Base-by-base conservation (phyloP, 1,140 invertebrate genomes). In the Kradibia gibbosae region DNA sequence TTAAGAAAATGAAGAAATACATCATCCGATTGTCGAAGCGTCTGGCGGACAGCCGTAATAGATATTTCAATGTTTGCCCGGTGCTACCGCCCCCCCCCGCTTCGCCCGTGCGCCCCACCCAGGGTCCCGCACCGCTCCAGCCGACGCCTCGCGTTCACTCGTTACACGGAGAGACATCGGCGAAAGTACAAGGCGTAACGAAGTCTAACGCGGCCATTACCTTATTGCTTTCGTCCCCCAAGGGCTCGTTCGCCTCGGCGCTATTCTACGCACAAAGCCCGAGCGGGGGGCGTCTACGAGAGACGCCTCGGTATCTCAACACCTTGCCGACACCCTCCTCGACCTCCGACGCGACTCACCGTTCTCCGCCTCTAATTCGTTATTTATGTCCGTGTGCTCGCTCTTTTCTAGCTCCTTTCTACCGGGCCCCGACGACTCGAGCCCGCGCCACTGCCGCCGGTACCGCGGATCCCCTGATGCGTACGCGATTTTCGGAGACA, bases 1-100 rank as follows among this genome's bases (percentile, higher is more conserved):
- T 81, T 76, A 75, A 25, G 25, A 75, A 81, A 81, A 81, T 76
- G 73, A 81, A 81, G 80, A 76, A 81, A 81, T 75, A 76, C 62
- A 81, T 76, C 48, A 76, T 55, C 28, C 48, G 67, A 50, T 28
- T 36, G 60, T 50, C 36, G 62, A 34, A n/a, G 36, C 48, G 48
- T 22, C 60, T 28, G 36, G 25, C 39, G 53, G 22, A 7, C 72
- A 70, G 36, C 34, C 73, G 28, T 74, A 71, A 65, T 53, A 20
- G 79, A 81, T 77, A 81, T 77, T 81, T 77, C 65, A 77, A 81
- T 81, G 72, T 81, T 81, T 77, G 65, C 39, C 15, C 34, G 31
- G 42, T 3, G 62, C 20, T 67, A n/a, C 17, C 17, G 17, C 13
- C 22, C 7, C 22, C n/a, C n/a, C n/a, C n/a, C n/a, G n/a, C n/a